Percentiles rank a stretch among this genome's conserved stretches.
phyloP scores from a whole-genome alignment of 2,797 vertebrate genomes.

The Pogonophryne albipinna region DNA sequence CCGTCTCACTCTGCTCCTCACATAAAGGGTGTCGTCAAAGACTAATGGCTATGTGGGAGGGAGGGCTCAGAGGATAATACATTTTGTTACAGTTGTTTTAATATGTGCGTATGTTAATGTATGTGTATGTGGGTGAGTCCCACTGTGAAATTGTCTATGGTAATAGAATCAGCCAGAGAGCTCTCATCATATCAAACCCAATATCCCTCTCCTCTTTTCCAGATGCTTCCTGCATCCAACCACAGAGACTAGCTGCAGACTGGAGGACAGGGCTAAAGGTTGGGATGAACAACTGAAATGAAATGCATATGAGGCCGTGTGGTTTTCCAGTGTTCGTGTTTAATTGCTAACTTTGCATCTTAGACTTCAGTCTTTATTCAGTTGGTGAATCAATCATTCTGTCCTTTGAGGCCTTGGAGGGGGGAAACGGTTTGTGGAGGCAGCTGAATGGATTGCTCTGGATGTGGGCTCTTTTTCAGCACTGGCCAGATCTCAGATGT shows the following conservation, averaged over 20 bases:
- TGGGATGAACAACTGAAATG: conserved; percentile 26
- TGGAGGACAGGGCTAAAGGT: conserved; percentile 11
- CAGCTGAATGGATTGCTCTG: conserved; percentile 11
- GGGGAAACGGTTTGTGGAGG: conserved; percentile 16
- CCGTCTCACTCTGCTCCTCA: neutral
- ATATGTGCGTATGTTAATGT: neutral
- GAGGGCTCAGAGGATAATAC: conserved; percentile 22
- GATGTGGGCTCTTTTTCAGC: conserved; percentile 11
- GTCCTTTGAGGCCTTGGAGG: conserved; percentile 15
- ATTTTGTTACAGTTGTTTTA: conserved; percentile 16
- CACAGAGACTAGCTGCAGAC: conserved; percentile 7
- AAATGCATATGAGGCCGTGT: conserved; percentile 3
- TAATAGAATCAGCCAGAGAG: conserved; percentile 50
- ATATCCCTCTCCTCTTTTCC: conserved; percentile 1
- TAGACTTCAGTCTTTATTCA: conserved; percentile 17
- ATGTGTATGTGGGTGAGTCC: conserved; percentile 17
- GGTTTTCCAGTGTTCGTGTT: neutral
- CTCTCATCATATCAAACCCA: conserved; percentile 45
- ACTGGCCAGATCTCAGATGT: conserved; percentile 7
- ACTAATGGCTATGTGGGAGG: conserved; percentile 34
- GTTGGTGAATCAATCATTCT: conserved; percentile 24
- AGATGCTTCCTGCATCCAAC: neutral
- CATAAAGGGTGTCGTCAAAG: conserved; percentile 39
- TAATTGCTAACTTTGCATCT: conserved; percentile 23
- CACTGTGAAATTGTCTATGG: conserved; percentile 32